Conservation (phyloP, 1,140 invertebrate species). For the Meloidogyne floridensis region DNA sequence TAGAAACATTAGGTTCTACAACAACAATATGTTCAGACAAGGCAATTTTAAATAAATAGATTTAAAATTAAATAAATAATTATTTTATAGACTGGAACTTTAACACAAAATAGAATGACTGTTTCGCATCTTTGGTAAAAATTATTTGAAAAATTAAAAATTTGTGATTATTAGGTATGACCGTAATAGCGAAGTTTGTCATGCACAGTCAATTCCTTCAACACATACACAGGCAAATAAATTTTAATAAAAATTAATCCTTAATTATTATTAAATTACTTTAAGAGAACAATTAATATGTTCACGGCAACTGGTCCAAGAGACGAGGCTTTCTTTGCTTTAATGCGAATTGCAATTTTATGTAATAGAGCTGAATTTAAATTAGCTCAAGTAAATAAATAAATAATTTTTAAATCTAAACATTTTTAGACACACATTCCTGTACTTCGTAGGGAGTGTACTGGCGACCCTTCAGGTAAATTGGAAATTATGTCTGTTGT, state of each 20-base stretch:
- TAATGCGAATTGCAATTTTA: constrained; percentile 68
- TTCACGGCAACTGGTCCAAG: constrained; percentile 27
- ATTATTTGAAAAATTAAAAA: not conserved
- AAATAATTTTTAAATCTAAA: not conserved
- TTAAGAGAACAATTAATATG: constrained; percentile 19
- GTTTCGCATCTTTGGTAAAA: constrained; percentile 70
- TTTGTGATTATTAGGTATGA: constrained; percentile 69
- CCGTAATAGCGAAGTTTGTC: constrained; percentile 69
- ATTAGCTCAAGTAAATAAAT: constrained; percentile 71
- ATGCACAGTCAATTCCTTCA: constrained; percentile 67
- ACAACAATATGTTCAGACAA: constrained; percentile 75
- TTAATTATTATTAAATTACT: not conserved
- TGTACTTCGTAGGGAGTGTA: constrained; percentile 63
- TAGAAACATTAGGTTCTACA: constrained; percentile 74
- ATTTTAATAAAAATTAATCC: not conserved
- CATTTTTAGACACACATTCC: constrained; percentile 66
- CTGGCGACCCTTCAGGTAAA: constrained; percentile 60
- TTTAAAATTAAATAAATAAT: not conserved
- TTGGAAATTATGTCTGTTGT: no score
- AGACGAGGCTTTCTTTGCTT: constrained; percentile 51
- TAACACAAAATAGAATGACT: constrained; percentile 75
- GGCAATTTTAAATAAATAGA: not conserved
- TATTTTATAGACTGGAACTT: constrained; percentile 69
- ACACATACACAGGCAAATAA: constrained; percentile 22
- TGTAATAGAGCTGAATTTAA: constrained; percentile 71